These are phyloP conservation scores for Littorina saxatilis DNA, from an alignment of 1,140 invertebrate species.

Conservation along the genomic window DNA sequence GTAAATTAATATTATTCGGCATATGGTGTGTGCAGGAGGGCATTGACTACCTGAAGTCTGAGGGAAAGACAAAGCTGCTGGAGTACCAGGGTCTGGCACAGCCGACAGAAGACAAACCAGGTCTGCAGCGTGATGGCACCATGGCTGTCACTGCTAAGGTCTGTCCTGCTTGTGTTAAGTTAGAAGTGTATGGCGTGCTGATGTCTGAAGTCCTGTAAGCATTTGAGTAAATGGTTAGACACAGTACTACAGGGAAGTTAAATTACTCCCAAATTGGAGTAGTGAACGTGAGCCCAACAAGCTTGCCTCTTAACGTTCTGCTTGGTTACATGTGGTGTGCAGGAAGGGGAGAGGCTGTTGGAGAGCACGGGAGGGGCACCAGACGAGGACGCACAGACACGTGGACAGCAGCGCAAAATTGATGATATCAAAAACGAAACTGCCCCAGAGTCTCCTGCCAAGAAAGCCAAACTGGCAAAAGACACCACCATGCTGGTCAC, in stretches of 20 bases:
- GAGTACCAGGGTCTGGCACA: slow-evolving; percentile 58
- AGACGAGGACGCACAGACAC: slow-evolving; percentile 68
- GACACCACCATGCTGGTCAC: slow-evolving; percentile 63
- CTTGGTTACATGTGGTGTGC: no score
- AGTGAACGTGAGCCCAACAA: no score
- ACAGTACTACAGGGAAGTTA: no score
- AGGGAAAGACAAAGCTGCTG: slow-evolving; percentile 59
- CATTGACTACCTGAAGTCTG: slow-evolving; percentile 59
- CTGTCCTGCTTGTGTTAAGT: no score
- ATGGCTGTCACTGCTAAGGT: slow-evolving; percentile 69
- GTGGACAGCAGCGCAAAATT: slow-evolving; percentile 68
- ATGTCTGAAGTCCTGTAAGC: no score
- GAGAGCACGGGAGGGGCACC: slow-evolving; percentile 50
- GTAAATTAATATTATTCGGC: no score
- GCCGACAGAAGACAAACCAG: slow-evolving; percentile 51
- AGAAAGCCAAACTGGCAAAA: slow-evolving; percentile 60
- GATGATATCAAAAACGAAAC: slow-evolving; percentile 62
- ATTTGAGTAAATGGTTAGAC: no score
- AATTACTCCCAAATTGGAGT: no score
- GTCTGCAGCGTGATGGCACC: slow-evolving; percentile 54
- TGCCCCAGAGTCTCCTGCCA: slow-evolving; percentile 51
- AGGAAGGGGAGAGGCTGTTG: slow-evolving; percentile 67
- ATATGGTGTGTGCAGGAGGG: slow-evolving; percentile 67
- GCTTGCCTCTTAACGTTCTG: no score
- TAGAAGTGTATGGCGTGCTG: no score